These are phyloP conservation scores for Seriola quinqueradiata DNA, from an alignment of 2,113 vertebrate genomes.

Conservation along the genomic window DNA sequence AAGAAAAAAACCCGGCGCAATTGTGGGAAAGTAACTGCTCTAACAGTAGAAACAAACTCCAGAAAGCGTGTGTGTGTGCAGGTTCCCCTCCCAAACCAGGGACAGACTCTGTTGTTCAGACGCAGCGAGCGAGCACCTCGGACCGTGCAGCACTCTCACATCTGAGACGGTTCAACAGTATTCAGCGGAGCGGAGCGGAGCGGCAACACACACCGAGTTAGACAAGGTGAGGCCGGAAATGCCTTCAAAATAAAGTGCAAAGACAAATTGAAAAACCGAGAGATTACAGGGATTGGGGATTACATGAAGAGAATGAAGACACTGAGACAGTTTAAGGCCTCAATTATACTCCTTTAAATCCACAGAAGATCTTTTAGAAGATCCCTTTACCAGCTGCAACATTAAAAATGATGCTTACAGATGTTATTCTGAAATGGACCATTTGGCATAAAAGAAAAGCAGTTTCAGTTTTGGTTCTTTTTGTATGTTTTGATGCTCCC, in stretches of 20 bases:
- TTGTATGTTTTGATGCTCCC: too few relatives aligned
- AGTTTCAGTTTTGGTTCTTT: too few relatives aligned
- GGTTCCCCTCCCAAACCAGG: not conserved
- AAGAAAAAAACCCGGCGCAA: not conserved
- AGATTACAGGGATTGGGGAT: too few relatives aligned
- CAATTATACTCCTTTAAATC: too few relatives aligned
- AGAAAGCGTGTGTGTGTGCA: not conserved
- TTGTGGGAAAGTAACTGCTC: not conserved
- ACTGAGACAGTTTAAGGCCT: too few relatives aligned
- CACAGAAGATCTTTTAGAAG: too few relatives aligned
- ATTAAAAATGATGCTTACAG: too few relatives aligned
- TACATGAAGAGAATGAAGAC: too few relatives aligned
- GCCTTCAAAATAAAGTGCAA: conserved; percentile 42
- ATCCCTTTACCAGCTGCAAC: too few relatives aligned
- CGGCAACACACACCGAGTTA: not conserved
- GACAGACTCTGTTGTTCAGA: not conserved
- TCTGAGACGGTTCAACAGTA: conserved; percentile 1
- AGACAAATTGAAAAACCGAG: too few relatives aligned
- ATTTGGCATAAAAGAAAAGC: too few relatives aligned
- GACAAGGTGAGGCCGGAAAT: conserved; percentile 13
- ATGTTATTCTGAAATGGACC: too few relatives aligned
- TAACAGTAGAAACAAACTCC: not conserved
- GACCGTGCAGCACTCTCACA: not conserved
- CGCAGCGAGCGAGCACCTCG: not conserved
- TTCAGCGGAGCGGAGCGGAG: not conserved